These are phyloP conservation scores for Fistularia commersonii DNA, from an alignment of 2,797 vertebrate genomes.

Conservation along the genomic window DNA sequence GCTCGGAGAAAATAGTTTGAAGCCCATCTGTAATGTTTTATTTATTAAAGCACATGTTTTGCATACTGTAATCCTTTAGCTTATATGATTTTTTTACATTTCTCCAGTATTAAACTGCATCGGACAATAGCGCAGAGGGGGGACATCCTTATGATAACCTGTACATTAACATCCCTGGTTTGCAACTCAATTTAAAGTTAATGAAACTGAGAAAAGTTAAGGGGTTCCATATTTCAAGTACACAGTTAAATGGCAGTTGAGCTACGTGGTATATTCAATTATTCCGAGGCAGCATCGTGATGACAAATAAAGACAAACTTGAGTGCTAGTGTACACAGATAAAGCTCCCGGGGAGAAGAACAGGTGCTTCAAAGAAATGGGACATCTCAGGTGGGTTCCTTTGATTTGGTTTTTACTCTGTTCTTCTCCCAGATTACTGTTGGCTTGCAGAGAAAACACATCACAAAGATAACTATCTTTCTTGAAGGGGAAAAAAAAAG, in stretches of 20 bases:
- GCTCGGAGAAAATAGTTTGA: too few species aligned
- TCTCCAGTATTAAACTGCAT: background rate
- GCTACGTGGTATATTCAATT: background rate
- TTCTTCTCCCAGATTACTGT: constrained; percentile 30
- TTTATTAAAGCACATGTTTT: background rate
- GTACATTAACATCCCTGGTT: too few species aligned
- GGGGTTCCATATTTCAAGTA: background rate
- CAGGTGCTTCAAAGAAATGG: constrained; percentile 40
- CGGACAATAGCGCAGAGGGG: background rate
- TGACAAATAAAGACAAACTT: constrained; percentile 28
- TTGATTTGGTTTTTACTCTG: constrained; percentile 38
- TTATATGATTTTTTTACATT: background rate
- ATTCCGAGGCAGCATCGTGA: constrained; percentile 10
- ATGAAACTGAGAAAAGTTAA: too few species aligned
- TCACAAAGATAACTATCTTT: constrained; percentile 18
- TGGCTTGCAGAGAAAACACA: constrained; percentile 26
- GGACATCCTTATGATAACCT: too few species aligned
- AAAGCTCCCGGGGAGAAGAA: constrained; percentile 19
- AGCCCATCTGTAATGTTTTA: background rate
- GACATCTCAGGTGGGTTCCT: constrained; percentile 45
- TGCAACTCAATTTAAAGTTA: too few species aligned
- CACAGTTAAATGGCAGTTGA: constrained; percentile 2
- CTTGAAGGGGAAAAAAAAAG: constrained; percentile 16
- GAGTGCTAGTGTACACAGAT: constrained; percentile 8
- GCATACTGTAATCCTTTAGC: background rate